phyloP scores from a whole-genome alignment of 2,113 vertebrate genomes.

The Uria lomvia region DNA sequence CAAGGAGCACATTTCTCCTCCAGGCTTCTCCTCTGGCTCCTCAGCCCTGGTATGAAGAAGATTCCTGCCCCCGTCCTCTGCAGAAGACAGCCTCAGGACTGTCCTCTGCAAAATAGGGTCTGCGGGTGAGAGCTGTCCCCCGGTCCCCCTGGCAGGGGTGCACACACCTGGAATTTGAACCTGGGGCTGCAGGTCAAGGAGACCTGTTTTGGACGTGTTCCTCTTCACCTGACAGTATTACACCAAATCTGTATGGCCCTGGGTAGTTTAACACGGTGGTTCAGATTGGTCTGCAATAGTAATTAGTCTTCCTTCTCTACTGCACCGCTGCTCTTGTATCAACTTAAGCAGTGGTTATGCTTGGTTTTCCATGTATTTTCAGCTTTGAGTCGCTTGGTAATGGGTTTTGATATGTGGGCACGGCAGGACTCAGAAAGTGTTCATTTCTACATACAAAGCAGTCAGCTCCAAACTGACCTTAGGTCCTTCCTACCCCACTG shows the following conservation, averaged over 20 bases:
- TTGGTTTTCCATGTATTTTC: neutral
- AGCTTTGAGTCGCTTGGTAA: neutral
- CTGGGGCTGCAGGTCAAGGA: neutral
- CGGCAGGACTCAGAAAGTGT: neutral
- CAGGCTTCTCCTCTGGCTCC: neutral
- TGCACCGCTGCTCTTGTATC: neutral
- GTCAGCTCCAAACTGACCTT: neutral
- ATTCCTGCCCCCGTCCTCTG: neutral
- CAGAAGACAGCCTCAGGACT: neutral
- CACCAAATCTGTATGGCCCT: neutral
- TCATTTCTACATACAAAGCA: neutral
- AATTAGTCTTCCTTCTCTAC: neutral
- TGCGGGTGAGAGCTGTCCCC: accelerated
- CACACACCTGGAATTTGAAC: neutral
- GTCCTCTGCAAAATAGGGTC: neutral
- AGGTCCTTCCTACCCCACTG: neutral
- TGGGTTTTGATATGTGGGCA: neutral
- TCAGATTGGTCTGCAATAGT: neutral
- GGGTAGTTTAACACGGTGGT: neutral
- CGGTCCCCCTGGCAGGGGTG: accelerated
- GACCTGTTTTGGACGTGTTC: neutral
- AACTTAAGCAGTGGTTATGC: neutral
- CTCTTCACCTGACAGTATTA: neutral
- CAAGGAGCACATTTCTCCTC: neutral
- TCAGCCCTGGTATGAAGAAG: neutral